Evolutionary conservation across 2,888 invertebrate genomes (phyloP).

Genomic region (Smittia sp.): DNA sequence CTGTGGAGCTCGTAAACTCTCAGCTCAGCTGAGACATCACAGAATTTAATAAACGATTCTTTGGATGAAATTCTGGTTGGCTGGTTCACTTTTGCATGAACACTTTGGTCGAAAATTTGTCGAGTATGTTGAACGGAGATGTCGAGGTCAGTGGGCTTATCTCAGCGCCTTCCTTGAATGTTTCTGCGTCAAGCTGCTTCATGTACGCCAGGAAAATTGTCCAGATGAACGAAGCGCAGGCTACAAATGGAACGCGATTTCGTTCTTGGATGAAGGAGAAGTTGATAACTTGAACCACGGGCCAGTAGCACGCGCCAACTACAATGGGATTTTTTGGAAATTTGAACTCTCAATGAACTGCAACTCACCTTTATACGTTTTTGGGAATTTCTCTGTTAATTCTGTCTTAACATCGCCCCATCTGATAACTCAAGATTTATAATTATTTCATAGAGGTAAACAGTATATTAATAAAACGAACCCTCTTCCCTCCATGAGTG

Average conservation of each 20-base stretch:
- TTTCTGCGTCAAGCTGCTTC: slow-evolving; percentile 60
- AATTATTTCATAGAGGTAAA: background rate
- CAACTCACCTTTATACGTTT: slow-evolving; percentile 58
- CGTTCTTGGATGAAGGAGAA: slow-evolving; percentile 68
- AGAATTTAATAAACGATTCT: slow-evolving; percentile 3
- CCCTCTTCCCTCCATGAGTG: slow-evolving; percentile 67
- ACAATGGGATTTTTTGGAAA: background rate
- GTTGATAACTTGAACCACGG: slow-evolving; percentile 69
- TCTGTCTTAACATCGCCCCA: slow-evolving; percentile 60
- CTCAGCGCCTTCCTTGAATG: slow-evolving; percentile 11
- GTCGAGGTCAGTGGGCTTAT: background rate
- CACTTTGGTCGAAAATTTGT: background rate
- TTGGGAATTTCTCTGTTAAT: slow-evolving; percentile 69
- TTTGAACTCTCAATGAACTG: no score
- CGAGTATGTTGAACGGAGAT: background rate
- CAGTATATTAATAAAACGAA: slow-evolving; percentile 53
- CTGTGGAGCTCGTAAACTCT: background rate
- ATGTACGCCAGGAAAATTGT: slow-evolving; percentile 74
- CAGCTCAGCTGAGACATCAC: slow-evolving; percentile 20
- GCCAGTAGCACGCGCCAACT: slow-evolving; percentile 67
- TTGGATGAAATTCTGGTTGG: background rate
- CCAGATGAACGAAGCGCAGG: slow-evolving; percentile 71
- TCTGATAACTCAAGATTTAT: no score
- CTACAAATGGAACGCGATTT: slow-evolving; percentile 71
- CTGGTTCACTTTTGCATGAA: background rate